These are phyloP conservation scores for Hipposideros larvatus DNA, from an alignment of 2,797 vertebrate genomes.

Conservation along the genomic window DNA sequence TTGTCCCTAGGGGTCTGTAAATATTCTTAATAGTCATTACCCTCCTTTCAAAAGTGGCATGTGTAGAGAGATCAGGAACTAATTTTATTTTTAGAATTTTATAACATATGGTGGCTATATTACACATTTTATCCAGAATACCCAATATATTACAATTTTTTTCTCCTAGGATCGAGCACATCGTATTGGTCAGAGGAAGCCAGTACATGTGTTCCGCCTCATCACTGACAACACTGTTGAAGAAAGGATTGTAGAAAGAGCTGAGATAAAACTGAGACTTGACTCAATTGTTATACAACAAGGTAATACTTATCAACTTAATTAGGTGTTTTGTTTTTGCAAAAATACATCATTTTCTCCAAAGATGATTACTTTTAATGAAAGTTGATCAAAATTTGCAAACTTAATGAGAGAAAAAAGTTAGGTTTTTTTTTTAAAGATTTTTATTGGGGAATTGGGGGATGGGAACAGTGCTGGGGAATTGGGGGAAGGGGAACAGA, in stretches of 20 bases:
- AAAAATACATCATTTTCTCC: not conserved
- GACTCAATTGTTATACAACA: slow-evolving; percentile 93
- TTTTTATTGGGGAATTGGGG: too few relatives aligned
- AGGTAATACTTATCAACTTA: slow-evolving; percentile 85
- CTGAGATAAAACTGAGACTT: slow-evolving; percentile 92
- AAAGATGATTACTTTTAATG: slow-evolving; percentile 53
- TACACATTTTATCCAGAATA: slow-evolving; percentile 44
- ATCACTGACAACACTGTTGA: slow-evolving; percentile 93
- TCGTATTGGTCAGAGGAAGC: slow-evolving; percentile 93
- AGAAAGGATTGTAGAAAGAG: slow-evolving; percentile 93
- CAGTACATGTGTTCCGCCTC: slow-evolving; percentile 92
- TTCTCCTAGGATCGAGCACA: slow-evolving; percentile 91
- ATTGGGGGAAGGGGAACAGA: too few relatives aligned
- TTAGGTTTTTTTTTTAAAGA: not conserved
- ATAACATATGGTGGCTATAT: not conserved
- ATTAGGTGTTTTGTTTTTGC: not conserved
- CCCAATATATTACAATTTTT: slow-evolving; percentile 68
- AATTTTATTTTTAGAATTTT: slow-evolving; percentile 62
- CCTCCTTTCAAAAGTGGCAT: slow-evolving; percentile 25
- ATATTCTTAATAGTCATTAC: slow-evolving; percentile 5
- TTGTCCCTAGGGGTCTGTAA: slow-evolving; percentile 13
- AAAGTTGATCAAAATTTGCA: slow-evolving; percentile 41
- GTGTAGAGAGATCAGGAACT: slow-evolving; percentile 48
- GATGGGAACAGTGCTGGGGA: too few relatives aligned
- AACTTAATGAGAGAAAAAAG: slow-evolving; percentile 28